Conservation (phyloP, 2,797 vertebrate genomes). For the Peromyscus attwateri region DNA sequence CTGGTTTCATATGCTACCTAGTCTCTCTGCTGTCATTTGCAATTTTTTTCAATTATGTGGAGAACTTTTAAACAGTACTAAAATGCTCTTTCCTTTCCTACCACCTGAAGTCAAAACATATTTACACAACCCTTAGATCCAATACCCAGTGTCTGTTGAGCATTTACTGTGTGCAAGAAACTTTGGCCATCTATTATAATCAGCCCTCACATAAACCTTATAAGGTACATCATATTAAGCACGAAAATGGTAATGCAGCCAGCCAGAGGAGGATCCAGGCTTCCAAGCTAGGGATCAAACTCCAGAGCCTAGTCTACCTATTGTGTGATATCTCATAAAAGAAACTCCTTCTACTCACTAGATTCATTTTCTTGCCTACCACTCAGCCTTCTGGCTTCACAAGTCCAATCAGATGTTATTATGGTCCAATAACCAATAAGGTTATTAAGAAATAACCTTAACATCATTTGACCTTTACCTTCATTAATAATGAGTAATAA, state of each 20-base stretch:
- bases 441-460: neutral
- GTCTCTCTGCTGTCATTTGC: neutral
- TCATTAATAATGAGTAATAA: neutral
- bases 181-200: constrained; percentile 11
- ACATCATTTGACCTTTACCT: constrained; percentile 22
- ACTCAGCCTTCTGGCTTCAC: neutral
- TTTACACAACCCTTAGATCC: constrained; percentile 22
- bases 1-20: neutral
- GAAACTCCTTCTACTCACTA: neutral
- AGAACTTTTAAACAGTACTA: constrained; percentile 21
- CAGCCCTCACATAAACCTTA: neutral
- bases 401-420: neutral
- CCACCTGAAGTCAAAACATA: neutral
- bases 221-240: neutral
- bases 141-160: neutral
- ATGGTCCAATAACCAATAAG: too few species aligned
- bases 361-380: neutral
- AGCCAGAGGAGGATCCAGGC: neutral
- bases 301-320: neutral
- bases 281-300: neutral
- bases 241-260: neutral
- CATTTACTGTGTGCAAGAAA: neutral
- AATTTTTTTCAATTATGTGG: neutral
- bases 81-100: neutral
- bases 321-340: neutral